Conservation (phyloP, 2,797 vertebrate species). For the Cuniculus paca region DNA sequence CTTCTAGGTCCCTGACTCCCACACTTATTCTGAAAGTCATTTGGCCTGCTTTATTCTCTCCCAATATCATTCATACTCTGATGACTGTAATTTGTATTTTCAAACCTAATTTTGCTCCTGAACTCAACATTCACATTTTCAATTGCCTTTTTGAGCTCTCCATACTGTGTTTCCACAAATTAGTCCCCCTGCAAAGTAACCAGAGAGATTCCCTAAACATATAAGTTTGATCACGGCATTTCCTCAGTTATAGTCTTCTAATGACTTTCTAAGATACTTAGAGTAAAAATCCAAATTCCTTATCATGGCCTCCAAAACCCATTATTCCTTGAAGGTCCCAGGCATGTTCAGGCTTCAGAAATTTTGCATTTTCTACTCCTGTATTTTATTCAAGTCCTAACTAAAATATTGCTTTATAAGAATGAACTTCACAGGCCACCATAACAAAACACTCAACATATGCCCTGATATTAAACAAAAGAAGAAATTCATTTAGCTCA, state of each 20-base stretch:
- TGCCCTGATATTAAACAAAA: neutral
- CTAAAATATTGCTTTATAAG: neutral
- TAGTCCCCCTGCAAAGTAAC: neutral
- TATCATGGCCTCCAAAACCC: neutral
- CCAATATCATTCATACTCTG: neutral
- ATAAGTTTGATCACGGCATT: neutral
- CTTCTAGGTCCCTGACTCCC: neutral
- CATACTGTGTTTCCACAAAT: neutral
- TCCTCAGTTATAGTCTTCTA: neutral
- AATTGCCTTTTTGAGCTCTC: neutral
- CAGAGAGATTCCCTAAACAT: conserved; percentile 3
- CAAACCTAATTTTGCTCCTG: neutral
- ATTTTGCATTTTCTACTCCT: neutral
- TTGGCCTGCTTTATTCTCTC: neutral
- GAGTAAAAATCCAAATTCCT: neutral
- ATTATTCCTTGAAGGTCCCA: neutral
- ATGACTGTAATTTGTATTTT: neutral
- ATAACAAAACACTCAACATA: neutral
- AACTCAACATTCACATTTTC: neutral
- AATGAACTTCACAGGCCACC: neutral
- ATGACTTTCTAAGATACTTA: neutral
- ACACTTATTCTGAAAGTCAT: neutral
- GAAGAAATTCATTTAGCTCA: neutral
- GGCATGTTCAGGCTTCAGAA: neutral
- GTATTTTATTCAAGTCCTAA: neutral